phyloP scores from a whole-genome alignment of 2,113 vertebrate species.

The Cottus gobio region DNA sequence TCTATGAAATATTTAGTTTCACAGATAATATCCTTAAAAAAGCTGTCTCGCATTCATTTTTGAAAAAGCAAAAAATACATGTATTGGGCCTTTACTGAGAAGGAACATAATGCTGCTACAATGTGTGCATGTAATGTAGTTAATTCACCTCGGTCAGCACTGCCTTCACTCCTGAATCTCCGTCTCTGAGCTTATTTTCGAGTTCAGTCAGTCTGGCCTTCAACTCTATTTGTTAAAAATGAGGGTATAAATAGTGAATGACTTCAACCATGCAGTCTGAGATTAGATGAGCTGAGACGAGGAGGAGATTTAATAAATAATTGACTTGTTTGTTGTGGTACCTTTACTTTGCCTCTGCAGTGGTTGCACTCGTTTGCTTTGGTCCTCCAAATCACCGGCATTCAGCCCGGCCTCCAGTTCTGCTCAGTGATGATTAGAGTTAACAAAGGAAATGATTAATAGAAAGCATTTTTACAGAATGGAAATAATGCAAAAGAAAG shows the following conservation, averaged over 20 bases:
- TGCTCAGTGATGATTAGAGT: not conserved
- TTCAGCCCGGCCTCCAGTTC: conserved; percentile 29
- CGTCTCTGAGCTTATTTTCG: not conserved
- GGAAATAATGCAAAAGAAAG: not conserved
- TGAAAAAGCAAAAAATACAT: too few species aligned
- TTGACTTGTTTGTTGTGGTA: conserved; percentile 30
- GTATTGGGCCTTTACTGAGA: not conserved
- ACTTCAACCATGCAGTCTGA: conserved; percentile 27
- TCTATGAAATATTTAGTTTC: not conserved
- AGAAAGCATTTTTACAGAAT: not conserved
- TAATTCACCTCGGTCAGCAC: conserved; percentile 22
- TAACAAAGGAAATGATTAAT: not conserved
- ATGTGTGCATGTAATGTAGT: not conserved
- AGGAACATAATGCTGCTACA: too few species aligned
- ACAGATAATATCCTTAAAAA: not conserved
- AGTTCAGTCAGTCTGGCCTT: conserved; percentile 15
- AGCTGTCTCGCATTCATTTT: too few species aligned
- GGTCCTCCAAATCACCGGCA: conserved; percentile 9
- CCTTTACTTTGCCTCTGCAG: conserved; percentile 21
- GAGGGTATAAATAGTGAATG: conserved; percentile 30
- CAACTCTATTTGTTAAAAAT: conserved; percentile 15
- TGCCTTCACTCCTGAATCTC: not conserved
- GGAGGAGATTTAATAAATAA: conserved; percentile 29
- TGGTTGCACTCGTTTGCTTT: conserved; percentile 3
- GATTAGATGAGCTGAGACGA: conserved; percentile 7